Evolutionary conservation across 2,888 invertebrate species (phyloP).

Genomic region (Cephalotes varians): DNA sequence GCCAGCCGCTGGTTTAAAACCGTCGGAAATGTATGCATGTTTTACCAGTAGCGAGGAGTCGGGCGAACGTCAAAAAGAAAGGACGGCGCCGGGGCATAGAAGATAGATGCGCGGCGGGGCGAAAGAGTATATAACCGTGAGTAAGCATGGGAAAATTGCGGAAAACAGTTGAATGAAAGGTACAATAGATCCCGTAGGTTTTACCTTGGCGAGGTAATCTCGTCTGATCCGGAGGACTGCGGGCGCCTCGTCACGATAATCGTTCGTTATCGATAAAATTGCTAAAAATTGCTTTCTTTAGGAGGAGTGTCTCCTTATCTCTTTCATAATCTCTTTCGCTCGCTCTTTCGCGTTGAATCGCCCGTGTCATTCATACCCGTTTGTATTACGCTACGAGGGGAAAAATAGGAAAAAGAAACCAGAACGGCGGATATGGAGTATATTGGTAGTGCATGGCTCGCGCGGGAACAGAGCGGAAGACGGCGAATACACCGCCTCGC

Average conservation of each 20-base stretch:
- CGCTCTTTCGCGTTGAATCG: background rate
- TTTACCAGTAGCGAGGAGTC: conserved; percentile 61
- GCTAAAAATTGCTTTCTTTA: background rate
- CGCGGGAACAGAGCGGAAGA: conserved; percentile 11
- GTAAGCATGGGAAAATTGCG: conserved; percentile 31
- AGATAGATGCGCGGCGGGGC: conserved; percentile 35
- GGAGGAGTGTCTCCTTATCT: no score
- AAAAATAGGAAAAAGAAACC: background rate
- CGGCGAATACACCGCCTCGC: background rate
- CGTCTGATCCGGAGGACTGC: background rate
- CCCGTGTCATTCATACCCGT: background rate
- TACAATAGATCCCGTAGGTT: background rate
- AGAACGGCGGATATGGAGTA: background rate
- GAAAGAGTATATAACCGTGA: conserved; percentile 12
- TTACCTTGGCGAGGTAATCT: background rate
- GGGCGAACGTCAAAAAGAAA: conserved; percentile 43
- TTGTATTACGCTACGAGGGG: background rate
- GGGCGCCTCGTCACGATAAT: background rate
- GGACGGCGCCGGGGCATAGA: conserved; percentile 40
- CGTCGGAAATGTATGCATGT: conserved; percentile 64
- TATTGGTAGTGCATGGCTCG: background rate
- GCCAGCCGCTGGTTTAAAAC: conserved; percentile 52
- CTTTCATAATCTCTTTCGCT: background rate
- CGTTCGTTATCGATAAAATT: background rate
- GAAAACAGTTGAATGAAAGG: conserved; percentile 28